These are phyloP conservation scores for Sylvicola cinctus DNA, from an alignment of 2,888 invertebrate species.

Conservation along the genomic window DNA sequence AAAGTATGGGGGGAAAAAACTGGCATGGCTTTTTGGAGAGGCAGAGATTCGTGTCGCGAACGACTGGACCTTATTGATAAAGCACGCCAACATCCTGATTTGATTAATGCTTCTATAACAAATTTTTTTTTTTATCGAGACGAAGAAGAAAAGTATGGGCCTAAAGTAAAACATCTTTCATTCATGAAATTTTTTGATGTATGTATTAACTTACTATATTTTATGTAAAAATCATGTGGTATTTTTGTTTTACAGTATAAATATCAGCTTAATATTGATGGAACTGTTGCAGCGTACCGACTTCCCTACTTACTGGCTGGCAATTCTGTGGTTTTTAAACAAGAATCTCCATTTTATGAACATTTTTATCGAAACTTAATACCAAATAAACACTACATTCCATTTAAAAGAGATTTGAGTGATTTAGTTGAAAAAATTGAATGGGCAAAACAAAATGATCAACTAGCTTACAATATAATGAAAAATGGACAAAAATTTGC, in stretches of 20 bases:
- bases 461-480: slow-evolving; percentile 41
- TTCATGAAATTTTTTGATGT: slow-evolving; percentile 92
- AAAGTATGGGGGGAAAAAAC: slow-evolving; percentile 52
- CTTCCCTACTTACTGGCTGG: slow-evolving; percentile 81
- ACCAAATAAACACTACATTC: slow-evolving; percentile 65
- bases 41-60: slow-evolving; percentile 74
- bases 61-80: slow-evolving; percentile 65
- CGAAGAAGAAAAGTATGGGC: slow-evolving; percentile 66
- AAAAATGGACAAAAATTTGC: slow-evolving; percentile 47
- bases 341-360: slow-evolving; percentile 85
- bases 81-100: slow-evolving; percentile 47
- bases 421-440: slow-evolving; percentile 57
- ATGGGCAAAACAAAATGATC: slow-evolving; percentile 59
- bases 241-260: slow-evolving; percentile 46
- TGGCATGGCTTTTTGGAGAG: slow-evolving; percentile 72
- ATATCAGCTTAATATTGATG: slow-evolving; percentile 86
- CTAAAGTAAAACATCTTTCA: slow-evolving; percentile 62
- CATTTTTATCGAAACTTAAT: slow-evolving; percentile 67
- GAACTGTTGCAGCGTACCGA: slow-evolving; percentile 90
- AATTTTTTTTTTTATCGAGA: slow-evolving; percentile 91
- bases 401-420: slow-evolving; percentile 57
- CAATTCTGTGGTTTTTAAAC: slow-evolving; percentile 74
- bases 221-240: background rate
- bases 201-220: slow-evolving; percentile 8
- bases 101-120: slow-evolving; percentile 81